phyloP scores from a whole-genome alignment of 23 tunicate species.

The Trididemnum clinides region DNA sequence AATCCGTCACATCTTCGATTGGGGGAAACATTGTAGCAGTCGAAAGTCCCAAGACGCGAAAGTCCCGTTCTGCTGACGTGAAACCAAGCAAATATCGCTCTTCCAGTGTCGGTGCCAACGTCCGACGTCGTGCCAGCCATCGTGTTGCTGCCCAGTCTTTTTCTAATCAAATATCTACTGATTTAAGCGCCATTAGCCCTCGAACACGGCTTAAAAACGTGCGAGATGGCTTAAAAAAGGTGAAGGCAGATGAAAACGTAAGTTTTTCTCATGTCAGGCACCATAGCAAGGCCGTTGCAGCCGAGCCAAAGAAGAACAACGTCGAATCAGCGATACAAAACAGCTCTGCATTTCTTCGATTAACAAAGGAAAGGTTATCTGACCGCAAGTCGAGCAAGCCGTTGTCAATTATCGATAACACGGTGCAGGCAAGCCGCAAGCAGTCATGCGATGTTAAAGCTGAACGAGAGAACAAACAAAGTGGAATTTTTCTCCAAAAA shows the following conservation, averaged over 20 bases:
- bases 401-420: slow-evolving; percentile 1
- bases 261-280: not conserved
- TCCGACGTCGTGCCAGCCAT: not conserved
- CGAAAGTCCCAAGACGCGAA: slow-evolving; percentile 44
- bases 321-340: not conserved
- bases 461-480: too few species aligned
- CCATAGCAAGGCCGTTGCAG: not conserved
- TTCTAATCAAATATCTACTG: not conserved
- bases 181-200: slow-evolving; percentile 38
- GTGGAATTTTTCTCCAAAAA: too few species aligned
- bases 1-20: slow-evolving; percentile 58
- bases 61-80: slow-evolving; percentile 53
- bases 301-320: not conserved
- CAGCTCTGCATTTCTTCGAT: too few species aligned
- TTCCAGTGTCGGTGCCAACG: slow-evolving; percentile 84
- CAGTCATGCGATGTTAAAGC: too few species aligned
- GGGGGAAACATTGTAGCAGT: slow-evolving; percentile 9
- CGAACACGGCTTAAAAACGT: slow-evolving; percentile 79
- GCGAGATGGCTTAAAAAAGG: slow-evolving; percentile 81
- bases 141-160: not conserved
- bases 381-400: not conserved
- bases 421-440: not conserved
- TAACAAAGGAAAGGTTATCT: not conserved
- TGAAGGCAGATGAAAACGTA: not conserved
- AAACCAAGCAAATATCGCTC: slow-evolving; percentile 65